Evolutionary conservation across 2,888 invertebrate species (phyloP).

Genomic region (Chrysomela aeneicollis): DNA sequence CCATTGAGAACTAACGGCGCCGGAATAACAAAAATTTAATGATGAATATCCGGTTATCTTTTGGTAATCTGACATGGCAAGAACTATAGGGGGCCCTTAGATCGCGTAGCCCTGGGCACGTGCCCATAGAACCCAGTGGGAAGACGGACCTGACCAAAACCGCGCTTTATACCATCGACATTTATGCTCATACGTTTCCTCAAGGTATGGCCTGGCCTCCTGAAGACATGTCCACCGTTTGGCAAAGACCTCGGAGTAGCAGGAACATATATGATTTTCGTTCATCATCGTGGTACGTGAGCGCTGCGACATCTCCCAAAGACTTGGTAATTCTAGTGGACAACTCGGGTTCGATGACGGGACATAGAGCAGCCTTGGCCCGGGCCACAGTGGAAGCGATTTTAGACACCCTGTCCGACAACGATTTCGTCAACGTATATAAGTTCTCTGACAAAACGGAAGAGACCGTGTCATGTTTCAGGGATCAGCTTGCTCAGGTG

Average conservation of each 20-base stretch:
- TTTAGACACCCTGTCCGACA: constrained; percentile 92
- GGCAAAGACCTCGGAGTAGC: constrained; percentile 77
- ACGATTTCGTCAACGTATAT: constrained; percentile 96
- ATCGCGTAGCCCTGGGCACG: too few species aligned
- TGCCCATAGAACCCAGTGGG: too few species aligned
- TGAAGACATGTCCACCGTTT: constrained; percentile 67
- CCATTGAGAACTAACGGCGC: too few species aligned
- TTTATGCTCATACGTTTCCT: too few species aligned
- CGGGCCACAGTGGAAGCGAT: constrained; percentile 88
- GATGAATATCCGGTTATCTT: too few species aligned
- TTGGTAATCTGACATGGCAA: too few species aligned
- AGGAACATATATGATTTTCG: constrained; percentile 93
- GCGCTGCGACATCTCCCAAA: constrained; percentile 96
- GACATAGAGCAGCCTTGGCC: constrained; percentile 84
- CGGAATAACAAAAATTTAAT: too few species aligned
- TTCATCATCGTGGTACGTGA: constrained; percentile 94
- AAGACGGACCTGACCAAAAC: too few species aligned
- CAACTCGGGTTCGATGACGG: constrained; percentile 87
- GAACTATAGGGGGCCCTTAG: too few species aligned
- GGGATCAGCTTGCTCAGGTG: constrained; percentile 88
- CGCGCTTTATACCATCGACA: too few species aligned
- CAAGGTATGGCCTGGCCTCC: constrained; percentile 85
- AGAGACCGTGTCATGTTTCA: constrained; percentile 90
- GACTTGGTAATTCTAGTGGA: constrained; percentile 95
- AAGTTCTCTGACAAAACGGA: constrained; percentile 85